A percentile compares a stretch with the other conserved stretches of the same genome.
These are phyloP conservation scores for Halcyon leucocephala DNA, from an alignment of 2,797 vertebrate genomes.

Conservation along the genomic window DNA sequence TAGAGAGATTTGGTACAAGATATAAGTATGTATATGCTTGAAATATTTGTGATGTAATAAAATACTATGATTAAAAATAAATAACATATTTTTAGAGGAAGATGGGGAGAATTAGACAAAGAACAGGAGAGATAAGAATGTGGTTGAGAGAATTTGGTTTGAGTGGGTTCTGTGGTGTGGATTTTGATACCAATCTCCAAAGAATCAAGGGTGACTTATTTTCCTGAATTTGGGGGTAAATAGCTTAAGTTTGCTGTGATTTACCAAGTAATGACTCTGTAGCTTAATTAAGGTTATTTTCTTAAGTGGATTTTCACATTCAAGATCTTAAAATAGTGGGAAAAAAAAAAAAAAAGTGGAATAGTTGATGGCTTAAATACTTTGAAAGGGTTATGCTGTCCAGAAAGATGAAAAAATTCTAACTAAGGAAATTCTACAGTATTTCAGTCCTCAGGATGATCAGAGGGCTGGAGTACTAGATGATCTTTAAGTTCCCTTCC, in stretches of 20 bases:
- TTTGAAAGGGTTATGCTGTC: neutral
- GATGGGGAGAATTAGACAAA: neutral
- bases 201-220: neutral
- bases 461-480: too few species aligned
- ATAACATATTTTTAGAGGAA: neutral
- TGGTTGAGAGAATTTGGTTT: neutral
- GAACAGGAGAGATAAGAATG: neutral
- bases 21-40: neutral
- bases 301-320: neutral
- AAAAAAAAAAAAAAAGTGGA: rapidly evolving
- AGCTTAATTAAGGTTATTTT: neutral
- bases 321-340: neutral
- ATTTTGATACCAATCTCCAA: neutral
- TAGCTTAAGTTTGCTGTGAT: neutral
- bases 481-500: too few species aligned
- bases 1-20: neutral
- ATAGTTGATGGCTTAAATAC: neutral
- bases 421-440: neutral
- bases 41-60: neutral
- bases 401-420: neutral
- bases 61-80: neutral
- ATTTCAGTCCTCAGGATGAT: neutral
- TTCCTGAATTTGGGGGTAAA: neutral
- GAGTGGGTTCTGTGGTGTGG: neutral
- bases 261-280: neutral